phyloP scores from a whole-genome alignment of 2,797 vertebrate genomes.

The Poeciliopsis paucimaculata region DNA sequence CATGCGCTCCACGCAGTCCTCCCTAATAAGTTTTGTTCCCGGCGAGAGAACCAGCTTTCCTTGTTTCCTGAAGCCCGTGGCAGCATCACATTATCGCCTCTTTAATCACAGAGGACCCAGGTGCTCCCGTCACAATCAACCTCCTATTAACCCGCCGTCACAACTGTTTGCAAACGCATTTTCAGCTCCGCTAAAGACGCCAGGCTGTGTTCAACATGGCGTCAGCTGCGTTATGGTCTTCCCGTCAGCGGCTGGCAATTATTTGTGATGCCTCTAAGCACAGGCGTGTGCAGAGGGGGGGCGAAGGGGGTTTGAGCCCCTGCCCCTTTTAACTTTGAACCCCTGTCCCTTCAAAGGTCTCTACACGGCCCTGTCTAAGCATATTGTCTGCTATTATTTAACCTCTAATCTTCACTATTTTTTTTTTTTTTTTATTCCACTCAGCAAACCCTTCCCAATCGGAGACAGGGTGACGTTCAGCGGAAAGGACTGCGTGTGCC shows the following conservation, averaged over 20 bases:
- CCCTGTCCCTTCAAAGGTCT: no score
- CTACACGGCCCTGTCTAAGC: slow-evolving; percentile 5
- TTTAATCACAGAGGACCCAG: slow-evolving; percentile 69
- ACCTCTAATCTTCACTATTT: slow-evolving; percentile 26
- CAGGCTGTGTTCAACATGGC: slow-evolving; percentile 38
- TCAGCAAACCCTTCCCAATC: slow-evolving; percentile 96
- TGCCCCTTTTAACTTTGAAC: no score
- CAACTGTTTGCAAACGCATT: slow-evolving; percentile 47
- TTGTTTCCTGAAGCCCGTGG: slow-evolving; percentile 31
- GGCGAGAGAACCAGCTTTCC: slow-evolving; percentile 42
- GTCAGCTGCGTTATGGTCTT: slow-evolving; percentile 41
- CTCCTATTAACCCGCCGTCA: slow-evolving; percentile 48
- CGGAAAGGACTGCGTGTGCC: slow-evolving; percentile 96
- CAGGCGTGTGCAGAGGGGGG: no score
- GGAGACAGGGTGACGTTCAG: slow-evolving; percentile 98
- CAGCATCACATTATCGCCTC: slow-evolving; percentile 58
- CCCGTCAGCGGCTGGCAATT: no score
- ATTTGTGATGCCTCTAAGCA: no score
- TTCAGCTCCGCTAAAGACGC: slow-evolving; percentile 41
- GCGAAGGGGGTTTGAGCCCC: no score
- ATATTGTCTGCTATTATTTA: slow-evolving; percentile 22
- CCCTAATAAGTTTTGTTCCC: slow-evolving; percentile 59
- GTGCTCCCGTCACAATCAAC: slow-evolving; percentile 53
- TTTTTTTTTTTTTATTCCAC: slow-evolving; percentile 25
- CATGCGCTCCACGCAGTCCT: slow-evolving; percentile 42